Evolutionary conservation across 2,888 invertebrate genomes (phyloP).

Genomic region (Syrista parreyssii): DNA sequence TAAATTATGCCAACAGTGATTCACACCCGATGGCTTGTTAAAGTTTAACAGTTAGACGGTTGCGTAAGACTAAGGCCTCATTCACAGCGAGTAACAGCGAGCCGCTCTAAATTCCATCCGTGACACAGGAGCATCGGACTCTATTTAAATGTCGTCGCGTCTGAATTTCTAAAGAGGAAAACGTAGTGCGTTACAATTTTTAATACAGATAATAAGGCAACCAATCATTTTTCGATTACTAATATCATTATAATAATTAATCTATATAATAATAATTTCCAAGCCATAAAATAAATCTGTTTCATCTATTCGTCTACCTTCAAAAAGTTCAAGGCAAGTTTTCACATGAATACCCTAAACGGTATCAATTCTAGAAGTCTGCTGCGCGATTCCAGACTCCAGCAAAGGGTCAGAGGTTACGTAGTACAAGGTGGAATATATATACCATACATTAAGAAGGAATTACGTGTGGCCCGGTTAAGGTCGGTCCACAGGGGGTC

Average conservation of each 20-base stretch:
- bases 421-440: neutral
- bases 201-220: neutral
- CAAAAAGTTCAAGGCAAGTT: neutral
- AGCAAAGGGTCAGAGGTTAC: neutral
- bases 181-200: neutral
- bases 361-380: neutral
- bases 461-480: neutral
- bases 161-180: neutral
- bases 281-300: neutral
- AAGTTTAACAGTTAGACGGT: slow-evolving; percentile 22
- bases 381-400: neutral
- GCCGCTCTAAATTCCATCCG: neutral
- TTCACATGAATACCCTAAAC: neutral
- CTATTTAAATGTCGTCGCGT: neutral
- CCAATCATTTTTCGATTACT: no score
- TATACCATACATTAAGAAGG: neutral
- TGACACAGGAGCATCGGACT: neutral
- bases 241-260: no score
- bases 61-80: slow-evolving; percentile 13
- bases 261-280: no score
- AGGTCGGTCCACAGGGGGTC: neutral
- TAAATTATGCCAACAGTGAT: slow-evolving; percentile 18
- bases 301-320: neutral
- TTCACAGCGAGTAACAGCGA: neutral
- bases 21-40: slow-evolving; percentile 18